phyloP scores from a whole-genome alignment of 2,888 invertebrate species.

The Phrixothrix hirtus region DNA sequence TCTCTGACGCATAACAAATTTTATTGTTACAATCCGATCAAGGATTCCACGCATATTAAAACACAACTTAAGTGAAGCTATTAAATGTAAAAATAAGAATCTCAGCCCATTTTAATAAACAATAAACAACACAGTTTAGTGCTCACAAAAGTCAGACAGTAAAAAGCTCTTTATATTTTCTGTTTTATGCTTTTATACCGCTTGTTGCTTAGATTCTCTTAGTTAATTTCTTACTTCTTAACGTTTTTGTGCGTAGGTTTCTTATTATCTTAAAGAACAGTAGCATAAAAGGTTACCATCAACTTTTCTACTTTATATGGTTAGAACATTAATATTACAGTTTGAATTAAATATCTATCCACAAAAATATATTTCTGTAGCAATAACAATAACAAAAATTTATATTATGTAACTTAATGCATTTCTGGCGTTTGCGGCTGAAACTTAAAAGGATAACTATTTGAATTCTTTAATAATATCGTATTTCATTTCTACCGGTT shows the following conservation, averaged over 20 bases:
- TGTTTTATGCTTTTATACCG: conserved; percentile 20
- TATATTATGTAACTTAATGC: neutral
- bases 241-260: conserved; percentile 1
- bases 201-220: conserved; percentile 25
- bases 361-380: neutral
- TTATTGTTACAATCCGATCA: conserved; percentile 12
- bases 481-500: neutral
- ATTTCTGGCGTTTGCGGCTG: neutral
- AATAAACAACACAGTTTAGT: conserved; percentile 28
- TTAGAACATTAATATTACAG: neutral
- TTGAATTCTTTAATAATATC: neutral
- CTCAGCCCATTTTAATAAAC: conserved; percentile 24
- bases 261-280: neutral
- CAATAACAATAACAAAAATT: neutral
- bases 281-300: neutral
- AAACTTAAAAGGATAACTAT: neutral
- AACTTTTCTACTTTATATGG: neutral
- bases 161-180: conserved; percentile 20
- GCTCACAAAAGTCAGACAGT: conserved; percentile 26
- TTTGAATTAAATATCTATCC: neutral
- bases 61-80: conserved; percentile 6
- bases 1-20: conserved; percentile 9
- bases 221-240: conserved; percentile 14
- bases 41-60: conserved; percentile 34
- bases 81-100: conserved; percentile 15